These are phyloP conservation scores for Lerista edwardsae DNA, from an alignment of 2,797 vertebrate species.

Conservation along the genomic window DNA sequence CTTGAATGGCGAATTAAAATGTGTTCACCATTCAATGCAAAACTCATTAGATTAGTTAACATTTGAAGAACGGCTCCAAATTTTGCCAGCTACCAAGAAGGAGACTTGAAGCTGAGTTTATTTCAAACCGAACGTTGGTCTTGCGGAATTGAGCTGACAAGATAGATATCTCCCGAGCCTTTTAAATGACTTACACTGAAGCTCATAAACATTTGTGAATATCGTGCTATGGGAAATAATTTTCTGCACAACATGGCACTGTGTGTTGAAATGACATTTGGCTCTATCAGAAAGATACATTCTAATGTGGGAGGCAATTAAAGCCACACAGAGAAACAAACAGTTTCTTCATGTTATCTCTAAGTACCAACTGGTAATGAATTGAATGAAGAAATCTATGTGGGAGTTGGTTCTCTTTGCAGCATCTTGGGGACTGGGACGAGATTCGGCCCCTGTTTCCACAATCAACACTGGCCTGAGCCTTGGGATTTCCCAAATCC, in stretches of 20 bases:
- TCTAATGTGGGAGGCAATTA: constrained; percentile 73
- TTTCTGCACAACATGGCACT: constrained; percentile 62
- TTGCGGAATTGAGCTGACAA: constrained; percentile 60
- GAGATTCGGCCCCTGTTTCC: constrained; percentile 31
- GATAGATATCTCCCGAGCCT: constrained; percentile 64
- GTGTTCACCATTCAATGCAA: constrained; percentile 65
- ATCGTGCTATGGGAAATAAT: constrained; percentile 67
- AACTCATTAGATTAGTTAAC: constrained; percentile 71
- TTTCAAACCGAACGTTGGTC: constrained; percentile 59
- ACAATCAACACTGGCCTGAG: constrained; percentile 33
- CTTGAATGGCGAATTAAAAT: constrained; percentile 71
- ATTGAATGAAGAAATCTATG: constrained; percentile 52
- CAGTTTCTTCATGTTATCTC: constrained; percentile 69
- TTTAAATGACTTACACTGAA: constrained; percentile 69
- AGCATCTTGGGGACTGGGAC: constrained; percentile 36
- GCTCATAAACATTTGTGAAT: constrained; percentile 75
- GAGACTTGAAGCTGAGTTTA: constrained; percentile 51
- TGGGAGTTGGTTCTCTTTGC: constrained; percentile 55
- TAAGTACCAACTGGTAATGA: constrained; percentile 58
- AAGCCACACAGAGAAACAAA: constrained; percentile 67
- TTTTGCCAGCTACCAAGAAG: constrained; percentile 25
- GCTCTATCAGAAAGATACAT: constrained; percentile 71
- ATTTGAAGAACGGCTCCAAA: constrained; percentile 67
- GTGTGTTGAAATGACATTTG: constrained; percentile 73
- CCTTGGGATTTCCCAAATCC: constrained; percentile 47